phyloP scores from a whole-genome alignment of 2,797 vertebrate genomes.

The Lutjanus campechanus region DNA sequence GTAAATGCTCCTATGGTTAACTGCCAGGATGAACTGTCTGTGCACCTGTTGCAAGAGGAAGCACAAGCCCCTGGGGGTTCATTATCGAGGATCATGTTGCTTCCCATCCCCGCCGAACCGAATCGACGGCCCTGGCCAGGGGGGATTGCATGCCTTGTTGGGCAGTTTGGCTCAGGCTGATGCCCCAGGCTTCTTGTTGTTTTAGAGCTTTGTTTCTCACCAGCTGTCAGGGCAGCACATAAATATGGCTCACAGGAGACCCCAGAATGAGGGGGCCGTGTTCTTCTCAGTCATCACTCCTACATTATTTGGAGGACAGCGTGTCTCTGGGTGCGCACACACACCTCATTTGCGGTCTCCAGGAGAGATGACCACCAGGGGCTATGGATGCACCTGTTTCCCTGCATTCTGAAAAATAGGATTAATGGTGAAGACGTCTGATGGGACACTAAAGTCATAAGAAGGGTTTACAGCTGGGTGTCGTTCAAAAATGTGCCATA shows the following conservation, averaged over 20 bases:
- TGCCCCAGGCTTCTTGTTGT: conserved; percentile 81
- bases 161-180: conserved; percentile 75
- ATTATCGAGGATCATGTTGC: conserved; percentile 88
- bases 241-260: conserved; percentile 75
- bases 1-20: conserved; percentile 79
- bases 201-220: conserved; percentile 84
- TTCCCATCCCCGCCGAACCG: conserved; percentile 77
- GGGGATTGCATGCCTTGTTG: conserved; percentile 76
- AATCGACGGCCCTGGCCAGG: conserved; percentile 61
- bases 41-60: conserved; percentile 90
- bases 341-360: conserved; percentile 50
- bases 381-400: conserved; percentile 57
- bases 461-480: too few species aligned
- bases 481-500: too few species aligned
- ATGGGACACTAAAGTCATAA: conserved; percentile 2
- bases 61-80: conserved; percentile 81
- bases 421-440: conserved; percentile 24
- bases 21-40: conserved; percentile 82
- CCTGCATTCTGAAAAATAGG: conserved; percentile 34
- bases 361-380: conserved; percentile 36
- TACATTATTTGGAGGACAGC: conserved; percentile 64
- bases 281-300: conserved; percentile 73
- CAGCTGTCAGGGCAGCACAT: conserved; percentile 81
- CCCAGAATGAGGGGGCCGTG: conserved; percentile 50
- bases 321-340: conserved; percentile 44